Conservation (phyloP, 2,113 vertebrate species). For the Atlantisia rogersi region DNA sequence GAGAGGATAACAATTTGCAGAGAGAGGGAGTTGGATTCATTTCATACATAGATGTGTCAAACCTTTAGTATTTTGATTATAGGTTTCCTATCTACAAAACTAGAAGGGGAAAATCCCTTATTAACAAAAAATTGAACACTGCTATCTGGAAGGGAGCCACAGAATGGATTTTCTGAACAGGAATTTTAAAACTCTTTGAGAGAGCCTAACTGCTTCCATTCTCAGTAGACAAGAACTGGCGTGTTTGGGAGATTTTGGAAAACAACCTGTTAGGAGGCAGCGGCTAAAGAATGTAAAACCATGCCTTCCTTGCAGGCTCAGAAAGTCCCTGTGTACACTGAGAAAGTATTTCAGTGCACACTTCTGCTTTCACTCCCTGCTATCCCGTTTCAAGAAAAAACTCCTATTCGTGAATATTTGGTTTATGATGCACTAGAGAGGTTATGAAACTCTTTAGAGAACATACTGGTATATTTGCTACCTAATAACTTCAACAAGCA, state of each 20-base stretch:
- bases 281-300: neutral
- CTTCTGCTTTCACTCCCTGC: neutral
- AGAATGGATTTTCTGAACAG: neutral
- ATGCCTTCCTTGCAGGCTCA: neutral
- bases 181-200: neutral
- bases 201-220: neutral
- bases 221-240: neutral
- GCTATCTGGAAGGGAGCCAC: neutral
- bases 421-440: neutral
- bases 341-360: neutral
- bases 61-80: neutral
- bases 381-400: neutral
- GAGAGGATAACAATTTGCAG: neutral
- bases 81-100: neutral
- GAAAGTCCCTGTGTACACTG: neutral
- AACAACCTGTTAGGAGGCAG: neutral
- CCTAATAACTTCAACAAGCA: constrained; percentile 24
- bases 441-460: neutral
- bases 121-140: neutral
- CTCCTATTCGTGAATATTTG: neutral
- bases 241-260: neutral
- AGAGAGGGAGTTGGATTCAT: neutral
- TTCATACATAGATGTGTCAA: neutral
- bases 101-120: neutral
- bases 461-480: neutral